A percentile compares a stretch with the other conserved stretches of the same genome.
phyloP scores from a whole-genome alignment of 2,797 vertebrate genomes.

The Eospalax fontanierii region DNA sequence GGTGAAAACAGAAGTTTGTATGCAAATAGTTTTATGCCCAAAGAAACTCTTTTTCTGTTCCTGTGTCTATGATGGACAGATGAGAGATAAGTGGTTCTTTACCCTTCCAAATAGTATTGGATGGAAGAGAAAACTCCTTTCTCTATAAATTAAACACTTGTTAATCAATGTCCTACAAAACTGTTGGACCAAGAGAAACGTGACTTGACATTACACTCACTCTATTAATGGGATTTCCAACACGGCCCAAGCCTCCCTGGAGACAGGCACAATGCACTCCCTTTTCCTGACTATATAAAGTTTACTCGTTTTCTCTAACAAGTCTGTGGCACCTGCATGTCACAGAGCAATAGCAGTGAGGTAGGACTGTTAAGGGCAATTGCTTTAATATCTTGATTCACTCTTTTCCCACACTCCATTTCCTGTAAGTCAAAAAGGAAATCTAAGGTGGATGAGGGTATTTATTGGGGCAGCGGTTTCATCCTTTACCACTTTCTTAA shows the following conservation, averaged over 20 bases:
- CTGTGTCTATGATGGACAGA: conserved; percentile 72
- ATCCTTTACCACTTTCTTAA: not conserved
- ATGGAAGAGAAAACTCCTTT: conserved; percentile 61
- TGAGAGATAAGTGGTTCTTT: conserved; percentile 72
- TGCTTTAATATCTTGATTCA: conserved; percentile 54
- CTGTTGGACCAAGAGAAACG: conserved; percentile 67
- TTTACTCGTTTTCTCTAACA: conserved; percentile 25
- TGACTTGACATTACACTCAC: conserved; percentile 61
- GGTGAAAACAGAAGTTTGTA: conserved; percentile 86
- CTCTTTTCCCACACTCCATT: not conserved
- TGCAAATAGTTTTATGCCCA: conserved; percentile 82
- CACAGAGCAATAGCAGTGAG: not conserved
- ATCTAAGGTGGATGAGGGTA: not conserved
- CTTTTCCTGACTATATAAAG: not conserved
- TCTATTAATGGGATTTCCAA: not conserved
- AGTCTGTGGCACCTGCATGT: not conserved
- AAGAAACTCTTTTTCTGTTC: conserved; percentile 78
- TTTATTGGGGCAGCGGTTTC: conserved; percentile 17
- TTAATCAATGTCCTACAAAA: conserved; percentile 71
- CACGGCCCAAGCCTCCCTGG: conserved; percentile 55
- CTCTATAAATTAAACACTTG: conserved; percentile 63
- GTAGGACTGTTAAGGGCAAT: not conserved
- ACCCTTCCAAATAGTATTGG: conserved; percentile 41
- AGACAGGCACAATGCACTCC: conserved; percentile 64
- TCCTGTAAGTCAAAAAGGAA: conserved; percentile 12